Percentiles rank a stretch among this genome's conserved stretches.
phyloP scores from a whole-genome alignment of 2,888 invertebrate genomes.

The Drosophila merina region DNA sequence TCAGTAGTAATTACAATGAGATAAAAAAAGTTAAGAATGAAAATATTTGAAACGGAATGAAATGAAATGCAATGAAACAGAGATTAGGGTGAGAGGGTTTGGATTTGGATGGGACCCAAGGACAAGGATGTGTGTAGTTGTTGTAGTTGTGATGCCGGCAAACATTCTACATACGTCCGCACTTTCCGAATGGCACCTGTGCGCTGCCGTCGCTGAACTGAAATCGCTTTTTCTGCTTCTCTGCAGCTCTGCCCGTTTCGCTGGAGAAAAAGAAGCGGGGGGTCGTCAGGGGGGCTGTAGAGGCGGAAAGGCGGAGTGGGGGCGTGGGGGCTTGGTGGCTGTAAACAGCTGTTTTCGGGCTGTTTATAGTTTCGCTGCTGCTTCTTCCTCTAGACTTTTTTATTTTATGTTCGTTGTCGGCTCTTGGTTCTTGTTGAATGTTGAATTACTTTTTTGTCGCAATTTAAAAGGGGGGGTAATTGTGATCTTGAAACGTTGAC shows the following conservation, averaged over 20 bases:
- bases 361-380: constrained; percentile 27
- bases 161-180: constrained; percentile 52
- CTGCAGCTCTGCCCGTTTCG: constrained; percentile 30
- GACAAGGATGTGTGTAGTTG: neutral
- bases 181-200: constrained; percentile 78
- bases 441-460: constrained; percentile 47
- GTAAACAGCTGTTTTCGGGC: constrained; percentile 40
- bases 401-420: neutral
- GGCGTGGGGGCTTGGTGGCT: neutral
- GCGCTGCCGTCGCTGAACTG: constrained; percentile 75
- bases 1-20: neutral
- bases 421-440: constrained; percentile 1
- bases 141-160: constrained; percentile 18
- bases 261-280: constrained; percentile 5
- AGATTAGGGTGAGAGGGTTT: too few species aligned
- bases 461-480: constrained; percentile 49
- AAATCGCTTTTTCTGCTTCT: constrained; percentile 41
- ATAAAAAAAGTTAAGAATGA: neutral
- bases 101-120: neutral
- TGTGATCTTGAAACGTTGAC: constrained; percentile 77
- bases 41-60: too few species aligned
- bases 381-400: neutral
- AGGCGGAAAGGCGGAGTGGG: neutral
- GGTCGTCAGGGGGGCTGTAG: neutral
- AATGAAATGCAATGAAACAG: too few species aligned